Evolutionary conservation across 2,797 vertebrate species (phyloP).

Genomic region (Neosilurus mollespiculum): DNA sequence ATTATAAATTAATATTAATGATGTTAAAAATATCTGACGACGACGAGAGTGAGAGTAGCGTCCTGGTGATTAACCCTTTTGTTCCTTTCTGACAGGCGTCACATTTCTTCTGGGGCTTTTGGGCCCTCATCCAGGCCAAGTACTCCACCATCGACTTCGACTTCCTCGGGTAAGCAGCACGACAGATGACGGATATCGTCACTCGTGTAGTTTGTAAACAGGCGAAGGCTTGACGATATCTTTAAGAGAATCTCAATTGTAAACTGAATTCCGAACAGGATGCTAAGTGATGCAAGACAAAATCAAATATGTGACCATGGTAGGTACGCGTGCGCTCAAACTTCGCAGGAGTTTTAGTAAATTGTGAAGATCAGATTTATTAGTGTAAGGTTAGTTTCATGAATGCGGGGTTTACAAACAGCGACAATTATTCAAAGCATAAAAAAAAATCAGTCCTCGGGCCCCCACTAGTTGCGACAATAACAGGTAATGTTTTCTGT

Average conservation of each 20-base stretch:
- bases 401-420: background rate
- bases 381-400: background rate
- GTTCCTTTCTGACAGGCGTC: slow-evolving; percentile 79
- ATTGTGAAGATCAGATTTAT: background rate
- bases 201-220: no score
- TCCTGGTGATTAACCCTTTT: background rate
- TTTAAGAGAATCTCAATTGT: no score
- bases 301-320: no score
- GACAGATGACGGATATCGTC: no score
- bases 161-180: slow-evolving; percentile 86
- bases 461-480: background rate
- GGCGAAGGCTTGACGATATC: no score
- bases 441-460: background rate
- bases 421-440: background rate
- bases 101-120: slow-evolving; percentile 97
- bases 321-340: no score
- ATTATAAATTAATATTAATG: background rate
- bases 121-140: slow-evolving; percentile 95
- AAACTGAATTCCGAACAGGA: no score
- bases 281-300: no score
- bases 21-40: background rate
- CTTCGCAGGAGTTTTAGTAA: no score
- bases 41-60: background rate
- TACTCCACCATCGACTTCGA: slow-evolving; percentile 95
- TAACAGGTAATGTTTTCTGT: background rate